These are phyloP conservation scores for Crioceris asparagi DNA, from an alignment of 2,888 invertebrate genomes.

Conservation along the genomic window DNA sequence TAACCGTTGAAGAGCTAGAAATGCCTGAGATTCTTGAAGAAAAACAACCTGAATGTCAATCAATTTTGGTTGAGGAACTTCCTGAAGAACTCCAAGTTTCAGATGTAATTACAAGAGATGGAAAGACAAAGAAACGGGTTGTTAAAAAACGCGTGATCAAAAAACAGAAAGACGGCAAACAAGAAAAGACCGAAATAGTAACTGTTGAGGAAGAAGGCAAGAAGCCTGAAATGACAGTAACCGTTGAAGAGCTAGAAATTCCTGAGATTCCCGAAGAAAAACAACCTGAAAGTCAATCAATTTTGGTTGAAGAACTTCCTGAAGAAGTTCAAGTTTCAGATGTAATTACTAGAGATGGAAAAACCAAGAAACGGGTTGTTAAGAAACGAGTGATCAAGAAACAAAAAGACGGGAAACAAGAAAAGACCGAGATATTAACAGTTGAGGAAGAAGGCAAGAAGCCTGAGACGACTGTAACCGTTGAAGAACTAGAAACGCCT, in stretches of 20 bases:
- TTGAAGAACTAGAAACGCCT: constrained; percentile 7
- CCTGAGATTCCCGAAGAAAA: constrained; percentile 12
- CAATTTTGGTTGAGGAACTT: constrained; percentile 10
- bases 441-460: constrained; percentile 19
- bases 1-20: constrained; percentile 16
- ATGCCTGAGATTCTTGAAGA: constrained; percentile 15
- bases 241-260: constrained; percentile 22
- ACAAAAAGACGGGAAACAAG: constrained; percentile 30
- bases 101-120: constrained; percentile 17
- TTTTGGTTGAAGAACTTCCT: constrained; percentile 18
- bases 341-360: constrained; percentile 17
- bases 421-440: constrained; percentile 32
- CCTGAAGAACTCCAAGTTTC: constrained; percentile 14
- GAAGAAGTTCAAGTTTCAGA: constrained; percentile 19
- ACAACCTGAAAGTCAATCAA: constrained; percentile 17
- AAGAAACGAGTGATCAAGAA: constrained; percentile 32
- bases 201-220: constrained; percentile 21
- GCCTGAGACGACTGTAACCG: constrained; percentile 17
- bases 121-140: constrained; percentile 25
- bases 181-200: constrained; percentile 33
- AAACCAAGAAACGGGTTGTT: constrained; percentile 13
- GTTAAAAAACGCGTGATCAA: constrained; percentile 37
- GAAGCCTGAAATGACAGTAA: constrained; percentile 20
- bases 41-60: not conserved
- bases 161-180: constrained; percentile 32